Conservation (phyloP, 1,140 invertebrate genomes). For the Drosophila novamexicana region DNA sequence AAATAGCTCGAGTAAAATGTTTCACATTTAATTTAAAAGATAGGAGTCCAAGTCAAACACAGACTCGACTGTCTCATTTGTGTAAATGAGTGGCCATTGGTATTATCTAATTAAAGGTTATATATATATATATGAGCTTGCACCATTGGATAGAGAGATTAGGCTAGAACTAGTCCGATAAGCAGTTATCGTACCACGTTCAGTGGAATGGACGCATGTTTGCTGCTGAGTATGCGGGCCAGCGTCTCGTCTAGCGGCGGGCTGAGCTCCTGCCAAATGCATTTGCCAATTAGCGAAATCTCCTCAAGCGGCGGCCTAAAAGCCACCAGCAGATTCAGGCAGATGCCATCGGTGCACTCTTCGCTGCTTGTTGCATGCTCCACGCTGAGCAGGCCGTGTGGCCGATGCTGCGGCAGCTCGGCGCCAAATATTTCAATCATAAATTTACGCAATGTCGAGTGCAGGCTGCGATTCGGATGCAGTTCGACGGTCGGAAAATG, state of each 20-base stretch:
- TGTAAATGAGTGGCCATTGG: slow-evolving; percentile 11
- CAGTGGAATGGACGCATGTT: slow-evolving; percentile 91
- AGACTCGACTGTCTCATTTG: slow-evolving; percentile 5
- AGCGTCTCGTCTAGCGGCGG: slow-evolving; percentile 89
- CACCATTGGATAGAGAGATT: slow-evolving; percentile 55
- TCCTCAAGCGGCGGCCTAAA: slow-evolving; percentile 94
- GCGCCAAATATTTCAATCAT: slow-evolving; percentile 96
- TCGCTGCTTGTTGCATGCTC: slow-evolving; percentile 85
- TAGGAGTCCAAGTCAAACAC: neutral
- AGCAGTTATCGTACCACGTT: slow-evolving; percentile 90
- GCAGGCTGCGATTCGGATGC: slow-evolving; percentile 92
- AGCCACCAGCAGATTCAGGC: slow-evolving; percentile 93
- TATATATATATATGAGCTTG: slow-evolving; percentile 55
- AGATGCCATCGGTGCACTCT: slow-evolving; percentile 89
- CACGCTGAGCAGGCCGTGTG: slow-evolving; percentile 91
- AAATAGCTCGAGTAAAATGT: neutral
- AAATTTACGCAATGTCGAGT: slow-evolving; percentile 94
- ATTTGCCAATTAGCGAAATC: slow-evolving; percentile 93
- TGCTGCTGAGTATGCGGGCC: slow-evolving; percentile 87
- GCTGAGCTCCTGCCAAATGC: slow-evolving; percentile 93
- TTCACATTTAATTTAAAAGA: neutral
- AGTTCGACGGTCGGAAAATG: slow-evolving; percentile 95
- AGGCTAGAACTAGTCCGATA: slow-evolving; percentile 30
- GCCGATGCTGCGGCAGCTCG: slow-evolving; percentile 93
- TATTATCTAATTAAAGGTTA: slow-evolving; percentile 21